phyloP scores from a whole-genome alignment of 2,113 vertebrate genomes.

The Euleptes europaea region DNA sequence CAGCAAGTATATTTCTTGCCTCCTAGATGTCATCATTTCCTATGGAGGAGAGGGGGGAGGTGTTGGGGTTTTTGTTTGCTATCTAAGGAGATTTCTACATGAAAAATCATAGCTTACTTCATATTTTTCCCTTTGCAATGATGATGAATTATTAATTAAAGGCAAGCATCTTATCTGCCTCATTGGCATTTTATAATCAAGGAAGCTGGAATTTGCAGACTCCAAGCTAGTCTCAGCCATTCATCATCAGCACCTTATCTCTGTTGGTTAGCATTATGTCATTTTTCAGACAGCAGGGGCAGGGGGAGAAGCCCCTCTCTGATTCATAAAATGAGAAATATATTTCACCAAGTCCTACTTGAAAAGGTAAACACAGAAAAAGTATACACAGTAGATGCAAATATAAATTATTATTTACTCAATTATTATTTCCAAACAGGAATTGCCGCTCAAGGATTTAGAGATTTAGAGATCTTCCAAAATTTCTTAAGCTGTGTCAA shows the following conservation, averaged over 20 bases:
- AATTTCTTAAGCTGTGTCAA: background rate
- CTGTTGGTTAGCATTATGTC: background rate
- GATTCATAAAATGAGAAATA: slow-evolving; percentile 29
- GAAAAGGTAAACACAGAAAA: slow-evolving; percentile 54
- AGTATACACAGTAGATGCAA: slow-evolving; percentile 29
- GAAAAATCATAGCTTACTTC: background rate
- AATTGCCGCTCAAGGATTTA: background rate
- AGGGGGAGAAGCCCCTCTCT: background rate
- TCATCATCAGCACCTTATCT: background rate
- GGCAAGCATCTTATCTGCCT: slow-evolving; percentile 36
- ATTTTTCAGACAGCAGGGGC: background rate
- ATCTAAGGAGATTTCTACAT: background rate
- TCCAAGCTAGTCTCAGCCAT: background rate
- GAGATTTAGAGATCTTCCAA: background rate
- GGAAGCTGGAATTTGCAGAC: background rate
- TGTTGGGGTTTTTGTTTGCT: no score
- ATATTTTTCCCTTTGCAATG: background rate
- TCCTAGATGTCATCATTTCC: rapidly evolving
- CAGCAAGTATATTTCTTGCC: rapidly evolving
- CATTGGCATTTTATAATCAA: slow-evolving; percentile 4
- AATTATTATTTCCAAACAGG: background rate
- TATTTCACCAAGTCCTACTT: slow-evolving; percentile 49
- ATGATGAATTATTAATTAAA: slow-evolving; percentile 40
- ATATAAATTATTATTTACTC: slow-evolving; percentile 26
- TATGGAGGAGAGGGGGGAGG: background rate